Base-by-base conservation (phyloP, 2,113 vertebrate genomes). In the Picathartes gymnocephalus region DNA sequence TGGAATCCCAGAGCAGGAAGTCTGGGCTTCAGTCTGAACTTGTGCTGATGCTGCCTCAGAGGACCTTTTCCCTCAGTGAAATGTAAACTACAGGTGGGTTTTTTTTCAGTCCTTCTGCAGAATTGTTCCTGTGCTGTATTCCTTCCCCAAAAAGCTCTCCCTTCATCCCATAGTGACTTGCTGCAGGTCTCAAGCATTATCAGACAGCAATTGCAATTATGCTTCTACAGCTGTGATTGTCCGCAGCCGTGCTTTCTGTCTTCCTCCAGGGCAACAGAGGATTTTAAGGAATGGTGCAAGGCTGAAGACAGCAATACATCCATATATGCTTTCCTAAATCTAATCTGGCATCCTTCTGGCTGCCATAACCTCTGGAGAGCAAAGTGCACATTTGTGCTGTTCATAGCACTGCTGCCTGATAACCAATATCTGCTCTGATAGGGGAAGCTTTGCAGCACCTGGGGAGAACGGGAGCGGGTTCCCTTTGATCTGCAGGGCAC, bases 261-360 rank as follows among this genome's bases (percentile, higher is more conserved):
- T 78, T 61, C 82, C 30, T 54, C 47, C 71, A 15, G 39, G 88
- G 80, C 82, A 86, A 18, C 4, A 0, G 58, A 83, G 47, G 54
- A 28, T 87, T 78, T 80, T 39, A 58, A 86, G 86, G 84, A 89
- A 25, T 1, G 6, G 58, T 31, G 24, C 42, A 25, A 70, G 80
- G 80, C 80, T 28, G 3, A 81, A 83, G 94, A 83, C 92, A 73
- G 72, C 86, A 74, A 20, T 4, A 14, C 72, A 62, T 73, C 88
- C 80, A 42, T 47, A 44, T 83, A 86, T 37, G 47, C 68, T 88
- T 90, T 68, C 42, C 72, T 74, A 83, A 92, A 88, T 78, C 56
- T 71, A 64, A 84, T 78, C 88, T 93, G 96, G 89, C 95, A 62
- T 91, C 91, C 88, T 93, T 88, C 69, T 96, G 94, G 80, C 83